These are phyloP conservation scores for Muscicapa comitata DNA, from an alignment of 2,797 vertebrate genomes.

Conservation along the genomic window DNA sequence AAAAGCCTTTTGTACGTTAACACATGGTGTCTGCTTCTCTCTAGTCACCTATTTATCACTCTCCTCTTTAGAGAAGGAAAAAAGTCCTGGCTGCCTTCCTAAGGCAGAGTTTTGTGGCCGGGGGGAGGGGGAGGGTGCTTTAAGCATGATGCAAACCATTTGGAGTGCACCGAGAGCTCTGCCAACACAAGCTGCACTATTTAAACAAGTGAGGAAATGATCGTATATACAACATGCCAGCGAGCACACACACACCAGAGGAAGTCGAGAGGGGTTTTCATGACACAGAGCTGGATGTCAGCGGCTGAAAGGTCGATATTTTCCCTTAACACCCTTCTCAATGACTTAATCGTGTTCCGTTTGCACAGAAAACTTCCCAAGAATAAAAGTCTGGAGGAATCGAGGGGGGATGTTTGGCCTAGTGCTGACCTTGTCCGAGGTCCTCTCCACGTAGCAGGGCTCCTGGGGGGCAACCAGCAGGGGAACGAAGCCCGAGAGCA, in stretches of 20 bases:
- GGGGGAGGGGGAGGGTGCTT: constrained; percentile 85
- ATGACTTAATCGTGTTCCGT: constrained; percentile 94
- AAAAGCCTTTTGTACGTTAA: constrained; percentile 78
- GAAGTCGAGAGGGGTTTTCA: constrained; percentile 86
- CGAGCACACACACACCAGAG: constrained; percentile 80
- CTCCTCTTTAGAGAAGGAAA: constrained; percentile 78
- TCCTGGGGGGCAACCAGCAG: constrained; percentile 89
- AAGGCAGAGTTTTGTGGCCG: constrained; percentile 78
- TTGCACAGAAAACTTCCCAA: constrained; percentile 91
- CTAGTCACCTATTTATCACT: constrained; percentile 85
- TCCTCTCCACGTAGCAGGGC: constrained; percentile 94
- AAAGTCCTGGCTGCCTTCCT: constrained; percentile 80
- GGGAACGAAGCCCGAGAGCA: constrained; percentile 84
- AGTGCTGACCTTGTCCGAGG: constrained; percentile 87
- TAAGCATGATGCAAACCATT: constrained; percentile 99
- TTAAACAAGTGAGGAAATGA: constrained; percentile 99
- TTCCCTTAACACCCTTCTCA: constrained; percentile 95
- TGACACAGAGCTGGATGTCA: constrained; percentile 91
- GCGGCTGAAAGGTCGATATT: constrained; percentile 96
- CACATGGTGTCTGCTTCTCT: constrained; percentile 82
- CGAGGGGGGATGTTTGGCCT: constrained; percentile 72
- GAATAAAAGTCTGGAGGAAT: constrained; percentile 84
- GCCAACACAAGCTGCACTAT: constrained; percentile 99
- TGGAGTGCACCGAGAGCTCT: constrained; percentile 90
- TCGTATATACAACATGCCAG: constrained; percentile 98